Conservation (phyloP, 1,140 invertebrate species). For the Dendrolimus kikuchii region DNA sequence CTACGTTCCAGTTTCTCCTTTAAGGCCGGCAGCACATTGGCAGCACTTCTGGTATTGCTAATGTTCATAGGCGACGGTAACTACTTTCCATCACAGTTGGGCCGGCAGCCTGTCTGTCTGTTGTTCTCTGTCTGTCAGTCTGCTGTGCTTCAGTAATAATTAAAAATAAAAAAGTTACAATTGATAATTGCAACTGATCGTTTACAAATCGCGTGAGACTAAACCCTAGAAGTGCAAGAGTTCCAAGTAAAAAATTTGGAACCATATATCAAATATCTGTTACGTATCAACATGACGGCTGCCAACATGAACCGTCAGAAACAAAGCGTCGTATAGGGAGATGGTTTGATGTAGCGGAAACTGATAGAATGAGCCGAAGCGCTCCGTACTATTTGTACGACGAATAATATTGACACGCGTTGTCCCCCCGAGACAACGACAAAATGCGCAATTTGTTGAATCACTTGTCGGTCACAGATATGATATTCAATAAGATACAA, state of each 20-base stretch:
- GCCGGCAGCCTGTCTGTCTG: too few relatives aligned
- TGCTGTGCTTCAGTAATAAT: too few relatives aligned
- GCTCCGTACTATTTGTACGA: slow-evolving; percentile 20
- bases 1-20: too few relatives aligned
- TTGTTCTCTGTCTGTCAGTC: too few relatives aligned
- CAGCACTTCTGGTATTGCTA: too few relatives aligned
- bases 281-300: slow-evolving; percentile 21
- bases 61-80: too few relatives aligned
- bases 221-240: too few relatives aligned
- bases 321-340: slow-evolving; percentile 25
- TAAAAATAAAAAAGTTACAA: too few relatives aligned
- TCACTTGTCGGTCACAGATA: slow-evolving; percentile 23
- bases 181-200: too few relatives aligned
- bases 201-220: too few relatives aligned
- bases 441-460: slow-evolving; percentile 35
- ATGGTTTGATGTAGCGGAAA: slow-evolving; percentile 38
- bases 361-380: slow-evolving; percentile 30
- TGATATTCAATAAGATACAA: slow-evolving; percentile 7
- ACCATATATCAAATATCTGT: slow-evolving; percentile 6
- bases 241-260: not conserved
- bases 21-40: too few relatives aligned
- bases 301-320: slow-evolving; percentile 23
- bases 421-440: slow-evolving; percentile 21
- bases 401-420: slow-evolving; percentile 21
- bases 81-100: too few relatives aligned